Base-by-base conservation (phyloP, 2,113 vertebrate genomes). In the Coptodon bakossiorum region DNA sequence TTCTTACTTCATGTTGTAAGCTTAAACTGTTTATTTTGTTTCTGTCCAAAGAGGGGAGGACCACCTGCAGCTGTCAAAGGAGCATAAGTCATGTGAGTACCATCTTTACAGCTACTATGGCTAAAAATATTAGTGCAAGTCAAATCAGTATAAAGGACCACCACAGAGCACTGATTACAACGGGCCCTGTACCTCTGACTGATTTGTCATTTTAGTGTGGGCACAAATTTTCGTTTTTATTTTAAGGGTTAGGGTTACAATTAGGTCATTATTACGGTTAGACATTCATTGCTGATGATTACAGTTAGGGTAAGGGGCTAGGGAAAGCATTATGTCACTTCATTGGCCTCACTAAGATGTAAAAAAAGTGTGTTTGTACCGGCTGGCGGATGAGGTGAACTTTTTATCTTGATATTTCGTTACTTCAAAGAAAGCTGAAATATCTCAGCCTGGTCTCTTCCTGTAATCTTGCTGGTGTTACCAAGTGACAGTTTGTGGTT, bases 401-500 rank as follows among this genome's bases (percentile, higher is more conserved):
- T 13, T 56, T 56, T 56, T 56, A 56, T 56, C 53, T 56, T 56
- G 53, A 0, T 56, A 56, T 24, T 7, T 0, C 24, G 53, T 24
- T 56, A 56, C 22, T 29, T 8, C 16, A 1, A 59, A 59, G 27
- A 59, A 29, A 59, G 5, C 3, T 6, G 27, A 29, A 59, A 59
- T 0, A 6, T 0, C 56, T 59, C 56, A 59, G 13, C 7, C 56
- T 59, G 27, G 2, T 16, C 5, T 2, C 27, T 59, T 59, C 56
- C 56, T 1, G 56, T 9, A 29, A 59, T 59, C 56, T 59, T 59
- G 7, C 56, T 59, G 27, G 56, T 29, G 56, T 0, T n/a, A 53
- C 0, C 19, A 53, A 53, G 2, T 0, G 0, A 57, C 13, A 0
- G 56, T 57, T 0, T 29, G 4, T 16, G 56, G 13, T 9, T 59